Evolutionary conservation across 2,113 vertebrate species (phyloP), one percentile per base, ranked within the genome.

Genomic region (Barnardius zonarius): DNA sequence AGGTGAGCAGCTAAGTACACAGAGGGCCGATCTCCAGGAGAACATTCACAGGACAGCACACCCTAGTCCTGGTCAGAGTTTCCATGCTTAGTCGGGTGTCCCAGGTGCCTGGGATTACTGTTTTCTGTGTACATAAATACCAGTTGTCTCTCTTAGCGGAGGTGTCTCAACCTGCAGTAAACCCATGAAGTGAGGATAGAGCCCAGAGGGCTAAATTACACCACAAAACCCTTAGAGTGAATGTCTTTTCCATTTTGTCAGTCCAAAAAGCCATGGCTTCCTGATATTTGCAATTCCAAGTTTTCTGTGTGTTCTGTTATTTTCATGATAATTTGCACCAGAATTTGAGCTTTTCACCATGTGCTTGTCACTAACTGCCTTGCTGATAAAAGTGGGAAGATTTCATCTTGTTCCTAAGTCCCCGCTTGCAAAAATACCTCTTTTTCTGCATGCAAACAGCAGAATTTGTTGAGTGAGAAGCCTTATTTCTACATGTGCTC

Each of bases 391-490:
- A 96, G 77, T 95, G 85, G 92, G 93, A 96, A 96, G 83, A 93
- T 94, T 95, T 96, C 86, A 93, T 94, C 95, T 91, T 96, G 92
- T 95, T 96, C 94, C 66, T 91, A 83, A 96, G 93, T 94, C 90
- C 68, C 82, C 19, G 78, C 86, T 94, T 96, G 88, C 96, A 96
- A 97, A 97, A 97, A 96, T 97, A 97, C 93, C 81, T 96, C 92
- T 92, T 93, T 82, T 93, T 92, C 96, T 94, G 88, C 90, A 79
- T 86, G 93, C 96, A 96, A 96, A 92, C 88, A 94, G 90, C 96
- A 96, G 90, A 94, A 91, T 96, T 96, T 96, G 93, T 97, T 92
- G 95, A 94, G 93, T 84, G 90, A 97, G 95, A 97, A 97, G 88
- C 90, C 83, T 93, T 86, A 94, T 95, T 95, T 96, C 96, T 96